phyloP scores from a whole-genome alignment of 2,113 vertebrate species.

The Rhinichthys klamathensis region DNA sequence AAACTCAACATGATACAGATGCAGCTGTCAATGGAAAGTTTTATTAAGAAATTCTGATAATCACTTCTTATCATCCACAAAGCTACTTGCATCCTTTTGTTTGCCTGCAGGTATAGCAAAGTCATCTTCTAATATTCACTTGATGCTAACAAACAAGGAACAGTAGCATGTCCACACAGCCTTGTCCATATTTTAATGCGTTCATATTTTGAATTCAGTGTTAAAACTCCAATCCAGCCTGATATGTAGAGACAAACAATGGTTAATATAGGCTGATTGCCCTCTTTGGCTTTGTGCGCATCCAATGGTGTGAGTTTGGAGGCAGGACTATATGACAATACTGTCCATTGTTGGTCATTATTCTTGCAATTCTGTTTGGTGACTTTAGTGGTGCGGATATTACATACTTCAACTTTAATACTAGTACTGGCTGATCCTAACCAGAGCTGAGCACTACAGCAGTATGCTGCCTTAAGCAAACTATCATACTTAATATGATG shows the following conservation, averaged over 20 bases:
- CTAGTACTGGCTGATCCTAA: slow-evolving; percentile 12
- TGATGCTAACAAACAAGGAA: slow-evolving; percentile 1
- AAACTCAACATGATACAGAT: background rate
- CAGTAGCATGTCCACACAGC: background rate
- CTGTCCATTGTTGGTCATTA: background rate
- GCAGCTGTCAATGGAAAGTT: background rate
- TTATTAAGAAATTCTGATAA: background rate
- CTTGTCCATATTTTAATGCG: background rate
- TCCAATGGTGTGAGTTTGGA: background rate
- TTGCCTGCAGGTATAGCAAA: background rate
- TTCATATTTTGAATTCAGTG: background rate
- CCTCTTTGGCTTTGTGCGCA: background rate
- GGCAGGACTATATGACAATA: background rate
- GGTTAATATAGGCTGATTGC: background rate
- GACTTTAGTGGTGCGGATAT: background rate
- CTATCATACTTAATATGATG: slow-evolving; percentile 49
- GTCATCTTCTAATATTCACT: slow-evolving; percentile 4
- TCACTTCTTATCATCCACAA: background rate
- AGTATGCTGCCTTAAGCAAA: slow-evolving; percentile 53
- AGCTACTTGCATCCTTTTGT: background rate
- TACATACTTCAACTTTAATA: slow-evolving; percentile 19
- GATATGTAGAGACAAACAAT: background rate
- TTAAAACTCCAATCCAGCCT: background rate
- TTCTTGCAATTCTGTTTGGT: background rate
- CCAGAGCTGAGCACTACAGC: slow-evolving; percentile 33